Evolutionary conservation across 2,113 vertebrate genomes (phyloP).

Genomic region (Apteryx owenii): DNA sequence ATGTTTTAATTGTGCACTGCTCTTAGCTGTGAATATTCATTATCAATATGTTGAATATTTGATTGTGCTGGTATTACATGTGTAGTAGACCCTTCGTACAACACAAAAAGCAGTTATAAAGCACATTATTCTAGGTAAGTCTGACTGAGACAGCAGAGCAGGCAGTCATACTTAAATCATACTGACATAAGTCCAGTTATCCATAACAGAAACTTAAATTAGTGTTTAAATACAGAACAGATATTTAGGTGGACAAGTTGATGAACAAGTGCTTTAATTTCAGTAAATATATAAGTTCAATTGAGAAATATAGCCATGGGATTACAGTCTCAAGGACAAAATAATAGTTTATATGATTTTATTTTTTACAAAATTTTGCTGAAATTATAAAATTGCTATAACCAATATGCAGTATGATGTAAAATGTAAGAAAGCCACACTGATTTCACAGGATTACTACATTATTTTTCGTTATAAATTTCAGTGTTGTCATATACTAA

Average conservation of each 20-base stretch:
- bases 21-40: background rate
- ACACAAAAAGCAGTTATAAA: background rate
- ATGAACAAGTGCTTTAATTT: conserved; percentile 28
- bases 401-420: background rate
- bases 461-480: background rate
- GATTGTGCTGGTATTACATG: background rate
- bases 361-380: background rate
- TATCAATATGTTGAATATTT: conserved; percentile 23
- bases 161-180: conserved; percentile 5
- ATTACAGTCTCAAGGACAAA: conserved; percentile 33
- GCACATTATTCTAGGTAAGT: conserved; percentile 30
- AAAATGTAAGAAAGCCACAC: background rate
- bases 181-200: background rate
- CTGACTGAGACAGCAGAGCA: background rate
- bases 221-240: background rate
- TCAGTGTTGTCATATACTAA: background rate
- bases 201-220: background rate
- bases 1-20: background rate
- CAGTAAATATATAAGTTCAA: background rate
- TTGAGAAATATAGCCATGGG: background rate
- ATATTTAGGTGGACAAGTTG: background rate
- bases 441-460: background rate
- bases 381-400: background rate
- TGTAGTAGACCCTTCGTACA: background rate
- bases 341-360: background rate